phyloP scores from a whole-genome alignment of 2,797 vertebrate species.

The Rhinophrynus dorsalis region DNA sequence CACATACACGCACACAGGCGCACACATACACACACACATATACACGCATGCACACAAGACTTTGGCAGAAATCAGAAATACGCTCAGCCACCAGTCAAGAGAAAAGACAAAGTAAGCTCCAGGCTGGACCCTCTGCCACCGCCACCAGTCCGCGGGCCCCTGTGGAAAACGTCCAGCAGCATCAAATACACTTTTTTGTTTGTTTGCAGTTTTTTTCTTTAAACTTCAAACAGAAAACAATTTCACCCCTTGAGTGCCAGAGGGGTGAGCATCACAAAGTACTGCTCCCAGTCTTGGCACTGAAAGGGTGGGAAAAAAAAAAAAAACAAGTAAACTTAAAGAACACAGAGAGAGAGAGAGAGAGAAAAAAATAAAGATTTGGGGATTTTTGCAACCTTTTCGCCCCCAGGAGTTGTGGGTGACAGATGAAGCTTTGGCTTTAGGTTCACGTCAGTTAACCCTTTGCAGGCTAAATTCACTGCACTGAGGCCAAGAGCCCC shows the following conservation, averaged over 20 bases:
- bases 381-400: slow-evolving; percentile 23
- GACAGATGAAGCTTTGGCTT: slow-evolving; percentile 32
- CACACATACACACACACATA: no score
- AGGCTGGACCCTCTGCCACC: slow-evolving; percentile 11
- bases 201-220: slow-evolving; percentile 5
- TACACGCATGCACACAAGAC: slow-evolving; percentile 40
- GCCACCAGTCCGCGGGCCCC: slow-evolving; percentile 4
- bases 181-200: slow-evolving; percentile 15
- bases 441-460: slow-evolving; percentile 47
- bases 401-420: slow-evolving; percentile 34
- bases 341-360: slow-evolving; percentile 18
- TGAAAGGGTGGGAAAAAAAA: slow-evolving; percentile 26
- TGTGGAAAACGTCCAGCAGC: slow-evolving; percentile 31
- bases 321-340: not conserved
- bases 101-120: slow-evolving; percentile 26
- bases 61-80: slow-evolving; percentile 23
- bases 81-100: slow-evolving; percentile 37
- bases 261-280: no score
- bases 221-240: no score
- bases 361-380: slow-evolving; percentile 12
- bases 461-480: slow-evolving; percentile 2
- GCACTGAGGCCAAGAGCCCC: not conserved
- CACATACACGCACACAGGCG: no score
- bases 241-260: no score
- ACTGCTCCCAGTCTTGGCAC: no score